Conservation (phyloP, 2,888 invertebrate genomes). For the Gortyna flavago region DNA sequence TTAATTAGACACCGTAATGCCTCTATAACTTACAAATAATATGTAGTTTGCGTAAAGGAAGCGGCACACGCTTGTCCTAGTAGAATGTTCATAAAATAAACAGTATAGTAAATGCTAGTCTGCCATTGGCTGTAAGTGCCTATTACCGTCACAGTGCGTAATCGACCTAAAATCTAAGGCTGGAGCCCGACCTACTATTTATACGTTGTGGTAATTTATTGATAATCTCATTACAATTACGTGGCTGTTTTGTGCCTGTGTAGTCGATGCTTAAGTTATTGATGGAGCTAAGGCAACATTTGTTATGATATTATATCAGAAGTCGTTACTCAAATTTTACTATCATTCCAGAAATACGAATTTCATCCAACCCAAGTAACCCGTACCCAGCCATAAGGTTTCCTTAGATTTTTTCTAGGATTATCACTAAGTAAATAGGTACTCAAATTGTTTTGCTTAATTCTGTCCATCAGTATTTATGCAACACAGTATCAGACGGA, state of each 20-base stretch:
- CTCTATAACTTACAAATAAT: slow-evolving; percentile 7
- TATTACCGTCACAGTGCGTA: slow-evolving; percentile 67
- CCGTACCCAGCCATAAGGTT: not conserved
- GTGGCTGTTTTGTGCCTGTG: slow-evolving; percentile 61
- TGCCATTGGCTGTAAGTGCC: slow-evolving; percentile 46
- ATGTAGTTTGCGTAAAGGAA: slow-evolving; percentile 30
- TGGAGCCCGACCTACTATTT: slow-evolving; percentile 69
- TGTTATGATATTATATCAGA: not conserved
- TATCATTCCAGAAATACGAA: not conserved
- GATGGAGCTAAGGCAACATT: not conserved
- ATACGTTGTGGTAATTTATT: slow-evolving; percentile 73
- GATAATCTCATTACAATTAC: slow-evolving; percentile 70
- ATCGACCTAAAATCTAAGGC: slow-evolving; percentile 70
- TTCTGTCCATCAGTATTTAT: not conserved
- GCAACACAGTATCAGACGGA: not conserved
- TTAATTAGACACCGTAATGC: slow-evolving; percentile 10
- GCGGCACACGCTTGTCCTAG: slow-evolving; percentile 28
- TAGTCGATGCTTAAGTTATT: not conserved
- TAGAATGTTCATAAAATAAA: slow-evolving; percentile 42
- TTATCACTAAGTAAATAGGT: too few species aligned
- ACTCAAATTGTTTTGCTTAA: not conserved
- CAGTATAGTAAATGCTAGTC: slow-evolving; percentile 53
- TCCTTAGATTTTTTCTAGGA: not conserved
- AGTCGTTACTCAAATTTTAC: not conserved
- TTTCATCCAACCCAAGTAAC: not conserved